phyloP scores from a whole-genome alignment of 2,113 vertebrate species.

The Hystrix cristata region DNA sequence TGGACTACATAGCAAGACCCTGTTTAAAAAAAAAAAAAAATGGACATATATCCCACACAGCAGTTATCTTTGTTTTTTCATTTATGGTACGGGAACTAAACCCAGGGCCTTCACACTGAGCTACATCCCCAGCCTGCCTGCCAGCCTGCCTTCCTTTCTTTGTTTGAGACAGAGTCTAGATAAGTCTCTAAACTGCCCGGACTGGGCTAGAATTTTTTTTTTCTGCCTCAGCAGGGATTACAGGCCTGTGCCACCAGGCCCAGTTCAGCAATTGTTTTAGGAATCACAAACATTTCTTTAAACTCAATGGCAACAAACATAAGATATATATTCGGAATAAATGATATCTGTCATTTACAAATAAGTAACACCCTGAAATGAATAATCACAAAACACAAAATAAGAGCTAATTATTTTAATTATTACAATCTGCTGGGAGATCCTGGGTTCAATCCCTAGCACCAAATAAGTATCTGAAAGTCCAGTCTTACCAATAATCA shows the following conservation, averaged over 20 bases:
- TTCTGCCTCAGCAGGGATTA: not conserved
- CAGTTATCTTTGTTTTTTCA: not conserved
- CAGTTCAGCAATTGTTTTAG: not conserved
- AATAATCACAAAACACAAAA: constrained; percentile 34
- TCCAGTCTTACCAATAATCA: not conserved
- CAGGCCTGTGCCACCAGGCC: not conserved
- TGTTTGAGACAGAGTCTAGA: not conserved
- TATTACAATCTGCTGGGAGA: not conserved
- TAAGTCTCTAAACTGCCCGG: not conserved
- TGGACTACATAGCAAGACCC: not conserved
- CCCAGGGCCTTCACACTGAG: not conserved
- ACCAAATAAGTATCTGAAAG: constrained; percentile 15
- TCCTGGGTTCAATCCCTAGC: not conserved
- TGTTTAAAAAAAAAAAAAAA: not conserved
- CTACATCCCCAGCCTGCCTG: not conserved
- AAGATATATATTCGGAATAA: not conserved
- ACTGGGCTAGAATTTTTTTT: not conserved
- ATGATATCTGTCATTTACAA: constrained; percentile 32
- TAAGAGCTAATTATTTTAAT: constrained; percentile 25
- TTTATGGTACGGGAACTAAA: not conserved
- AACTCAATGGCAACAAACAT: constrained; percentile 34
- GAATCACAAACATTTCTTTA: constrained; percentile 36
- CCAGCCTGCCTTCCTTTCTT: not conserved
- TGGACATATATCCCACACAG: not conserved
- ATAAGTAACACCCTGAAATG: not conserved